A percentile compares a stretch with the other conserved stretches of the same genome.
phyloP scores from a whole-genome alignment of 2,797 vertebrate genomes.

The Leptatherina wallacei region DNA sequence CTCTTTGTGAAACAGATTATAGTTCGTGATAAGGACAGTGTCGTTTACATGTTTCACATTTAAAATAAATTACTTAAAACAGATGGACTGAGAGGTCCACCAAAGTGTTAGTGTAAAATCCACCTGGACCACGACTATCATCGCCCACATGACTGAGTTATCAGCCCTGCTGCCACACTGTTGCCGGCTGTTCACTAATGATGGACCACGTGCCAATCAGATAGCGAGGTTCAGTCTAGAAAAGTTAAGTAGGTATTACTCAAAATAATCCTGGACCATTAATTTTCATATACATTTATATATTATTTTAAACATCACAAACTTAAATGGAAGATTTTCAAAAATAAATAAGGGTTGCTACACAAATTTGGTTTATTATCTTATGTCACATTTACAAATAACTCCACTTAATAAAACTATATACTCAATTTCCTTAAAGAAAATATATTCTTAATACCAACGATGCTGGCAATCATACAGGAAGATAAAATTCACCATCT shows the following conservation, averaged over 20 bases:
- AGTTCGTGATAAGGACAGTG: constrained; percentile 19
- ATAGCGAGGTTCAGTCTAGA: constrained; percentile 7
- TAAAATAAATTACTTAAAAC: neutral
- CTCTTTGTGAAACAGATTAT: constrained; percentile 4
- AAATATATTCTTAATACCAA: constrained; percentile 54
- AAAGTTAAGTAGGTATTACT: constrained; percentile 27
- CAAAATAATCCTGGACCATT: neutral
- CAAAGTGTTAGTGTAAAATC: constrained; percentile 62
- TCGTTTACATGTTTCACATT: constrained; percentile 15
- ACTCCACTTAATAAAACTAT: constrained; percentile 23
- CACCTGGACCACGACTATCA: constrained; percentile 74
- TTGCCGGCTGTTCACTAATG: constrained; percentile 64
- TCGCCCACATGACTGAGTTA: constrained; percentile 68
- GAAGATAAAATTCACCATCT: constrained; percentile 18
- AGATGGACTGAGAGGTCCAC: constrained; percentile 24
- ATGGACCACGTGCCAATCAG: constrained; percentile 58
- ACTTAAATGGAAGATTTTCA: constrained; percentile 23
- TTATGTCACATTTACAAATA: constrained; percentile 30
- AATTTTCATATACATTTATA: neutral
- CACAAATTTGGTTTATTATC: constrained; percentile 51
- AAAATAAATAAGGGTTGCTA: constrained; percentile 34
- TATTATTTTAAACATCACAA: constrained; percentile 5
- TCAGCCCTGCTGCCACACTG: constrained; percentile 69
- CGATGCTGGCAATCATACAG: constrained; percentile 16
- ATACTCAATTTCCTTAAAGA: constrained; percentile 23